Conservation (phyloP, 2,113 vertebrate species). For the Psilopsiagon aymara region DNA sequence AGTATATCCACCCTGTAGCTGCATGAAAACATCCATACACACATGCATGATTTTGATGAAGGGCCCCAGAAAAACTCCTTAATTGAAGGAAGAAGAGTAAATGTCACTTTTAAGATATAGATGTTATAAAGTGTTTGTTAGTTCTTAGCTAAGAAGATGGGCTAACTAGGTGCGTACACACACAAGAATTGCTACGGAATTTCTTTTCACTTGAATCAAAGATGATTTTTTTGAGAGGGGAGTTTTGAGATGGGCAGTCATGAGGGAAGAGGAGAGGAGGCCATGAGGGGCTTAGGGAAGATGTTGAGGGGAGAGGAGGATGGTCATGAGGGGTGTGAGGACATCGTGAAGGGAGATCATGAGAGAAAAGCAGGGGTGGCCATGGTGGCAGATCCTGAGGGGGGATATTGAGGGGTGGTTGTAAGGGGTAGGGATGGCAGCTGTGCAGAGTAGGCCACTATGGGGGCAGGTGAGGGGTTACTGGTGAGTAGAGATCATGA, state of each 20-base stretch:
- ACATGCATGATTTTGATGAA: neutral
- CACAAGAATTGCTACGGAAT: neutral
- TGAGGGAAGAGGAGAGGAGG: neutral
- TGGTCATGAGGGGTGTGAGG: neutral
- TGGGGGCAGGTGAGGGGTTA: neutral
- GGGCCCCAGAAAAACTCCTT: neutral
- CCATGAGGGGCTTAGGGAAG: neutral
- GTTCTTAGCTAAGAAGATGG: neutral
- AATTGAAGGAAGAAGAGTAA: neutral
- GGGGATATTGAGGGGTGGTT: neutral
- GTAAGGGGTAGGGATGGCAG: neutral
- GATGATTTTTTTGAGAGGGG: neutral
- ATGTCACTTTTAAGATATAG: neutral
- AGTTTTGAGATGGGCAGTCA: neutral
- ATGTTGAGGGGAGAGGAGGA: neutral
- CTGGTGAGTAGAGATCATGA: neutral
- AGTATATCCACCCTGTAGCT: neutral
- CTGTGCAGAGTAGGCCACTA: neutral
- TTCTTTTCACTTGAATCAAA: neutral
- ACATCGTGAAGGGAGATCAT: neutral
- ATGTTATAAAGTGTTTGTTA: neutral
- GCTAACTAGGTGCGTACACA: neutral
- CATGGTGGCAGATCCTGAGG: no score
- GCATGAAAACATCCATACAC: neutral
- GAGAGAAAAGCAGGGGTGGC: neutral